Conservation (phyloP, 2,797 vertebrate genomes). For the Catharus ustulatus region DNA sequence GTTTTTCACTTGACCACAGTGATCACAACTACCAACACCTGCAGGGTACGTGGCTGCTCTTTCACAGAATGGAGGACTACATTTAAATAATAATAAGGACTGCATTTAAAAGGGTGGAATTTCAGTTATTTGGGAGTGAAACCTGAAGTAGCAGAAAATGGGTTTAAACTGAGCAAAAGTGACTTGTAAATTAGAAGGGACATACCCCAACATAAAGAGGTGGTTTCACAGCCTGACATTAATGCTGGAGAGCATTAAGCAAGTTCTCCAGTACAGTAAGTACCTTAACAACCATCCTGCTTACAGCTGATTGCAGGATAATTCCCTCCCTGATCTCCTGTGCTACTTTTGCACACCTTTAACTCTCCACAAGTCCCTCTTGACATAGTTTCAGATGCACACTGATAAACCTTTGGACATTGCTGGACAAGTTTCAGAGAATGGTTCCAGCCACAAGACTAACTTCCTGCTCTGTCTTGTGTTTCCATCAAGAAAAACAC, state of each 20-base stretch:
- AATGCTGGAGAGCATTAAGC: neutral
- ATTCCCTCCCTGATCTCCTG: slow-evolving; percentile 13
- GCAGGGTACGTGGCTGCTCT: neutral
- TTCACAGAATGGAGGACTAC: neutral
- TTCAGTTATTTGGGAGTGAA: neutral
- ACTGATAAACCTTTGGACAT: neutral
- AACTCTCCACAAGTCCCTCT: neutral
- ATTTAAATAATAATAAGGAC: neutral
- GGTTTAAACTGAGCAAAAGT: neutral
- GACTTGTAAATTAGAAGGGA: neutral
- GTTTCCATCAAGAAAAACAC: neutral
- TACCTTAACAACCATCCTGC: slow-evolving; percentile 6
- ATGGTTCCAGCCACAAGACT: neutral
- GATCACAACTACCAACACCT: neutral
- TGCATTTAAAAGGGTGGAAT: neutral
- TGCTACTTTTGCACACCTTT: neutral
- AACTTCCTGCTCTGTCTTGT: neutral
- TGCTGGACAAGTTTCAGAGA: neutral
- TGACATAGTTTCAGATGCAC: neutral
- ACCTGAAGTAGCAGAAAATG: neutral
- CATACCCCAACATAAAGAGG: neutral
- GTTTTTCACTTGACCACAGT: neutral
- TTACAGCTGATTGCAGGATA: slow-evolving; percentile 8
- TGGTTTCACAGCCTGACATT: neutral
- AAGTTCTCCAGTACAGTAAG: neutral